Evolutionary conservation across 2,888 invertebrate genomes (phyloP).

Genomic region (Cataglyphis livida): DNA sequence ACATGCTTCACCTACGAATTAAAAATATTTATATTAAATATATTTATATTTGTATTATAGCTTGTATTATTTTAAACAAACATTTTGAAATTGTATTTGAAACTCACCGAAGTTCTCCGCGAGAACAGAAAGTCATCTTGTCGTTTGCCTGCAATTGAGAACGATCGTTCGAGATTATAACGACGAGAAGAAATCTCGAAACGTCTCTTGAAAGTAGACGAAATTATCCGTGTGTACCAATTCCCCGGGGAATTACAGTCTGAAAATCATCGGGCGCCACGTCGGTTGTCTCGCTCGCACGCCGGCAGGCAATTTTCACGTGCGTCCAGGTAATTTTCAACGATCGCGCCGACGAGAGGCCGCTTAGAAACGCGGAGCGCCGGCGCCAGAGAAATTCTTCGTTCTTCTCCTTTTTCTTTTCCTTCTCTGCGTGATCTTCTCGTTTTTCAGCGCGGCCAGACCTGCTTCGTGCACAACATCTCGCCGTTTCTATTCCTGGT

Average conservation of each 20-base stretch:
- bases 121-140: constrained; percentile 21
- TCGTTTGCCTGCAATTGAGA: constrained; percentile 22
- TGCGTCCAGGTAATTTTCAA: constrained; percentile 80
- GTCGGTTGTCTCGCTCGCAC: constrained; percentile 50
- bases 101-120: neutral
- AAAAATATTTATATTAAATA: neutral
- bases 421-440: constrained; percentile 57
- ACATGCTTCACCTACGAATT: neutral
- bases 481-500: constrained; percentile 28
- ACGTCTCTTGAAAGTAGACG: constrained; percentile 43
- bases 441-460: constrained; percentile 67
- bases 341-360: constrained; percentile 62
- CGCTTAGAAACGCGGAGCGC: constrained; percentile 76
- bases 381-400: constrained; percentile 74
- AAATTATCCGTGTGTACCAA: constrained; percentile 49
- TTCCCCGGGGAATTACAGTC: constrained; percentile 43
- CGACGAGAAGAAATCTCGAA: constrained; percentile 43
- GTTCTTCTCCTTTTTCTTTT: constrained; percentile 71
- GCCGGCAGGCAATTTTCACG: constrained; percentile 77
- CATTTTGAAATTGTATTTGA: neutral
- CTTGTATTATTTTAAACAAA: neutral
- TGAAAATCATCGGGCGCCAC: constrained; percentile 60
- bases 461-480: constrained; percentile 56
- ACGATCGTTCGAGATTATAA: constrained; percentile 34
- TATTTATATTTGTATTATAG: neutral